Base-by-base conservation (phyloP, 2,113 vertebrate species). In the Uria aalge region DNA sequence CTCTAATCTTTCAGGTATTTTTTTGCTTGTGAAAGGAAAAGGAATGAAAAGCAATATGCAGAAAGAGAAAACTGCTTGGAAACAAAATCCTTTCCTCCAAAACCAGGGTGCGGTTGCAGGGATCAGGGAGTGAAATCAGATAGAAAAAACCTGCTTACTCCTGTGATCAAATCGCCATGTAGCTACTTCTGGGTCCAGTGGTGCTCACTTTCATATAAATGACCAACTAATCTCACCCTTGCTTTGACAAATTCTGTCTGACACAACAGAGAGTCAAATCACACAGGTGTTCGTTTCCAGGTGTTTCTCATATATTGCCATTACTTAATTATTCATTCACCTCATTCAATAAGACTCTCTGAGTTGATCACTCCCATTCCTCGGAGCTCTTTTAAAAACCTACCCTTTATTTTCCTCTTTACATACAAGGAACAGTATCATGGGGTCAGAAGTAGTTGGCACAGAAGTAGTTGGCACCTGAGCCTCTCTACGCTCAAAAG, bases 21-120 rank as follows among this genome's bases (percentile, higher is more conserved):
- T 90, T 90, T 68, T 43, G n/a, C 40, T 50, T 87, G 27, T 38
- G 45, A 87, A 94, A 89, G 43, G 26, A 94, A 78, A 94, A 85
- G 17, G 43, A 75, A 34, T 38, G 11, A 85, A 60, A 86, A 94
- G 12, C 26, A 85, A 82, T 13, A 57, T 4, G 5, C 32, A 92
- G 69, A 92, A 81, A 92, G 32, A 85, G 41, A 96, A 92, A 74
- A 34, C 40, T 56, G 41, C n/a, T 72, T 84, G 47, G 56, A 92
- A 95, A 95, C 23, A 75, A 77, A 94, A 88, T 50, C 59, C 12
- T 40, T 90, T 87, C 19, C 48, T 43, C 19, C 8, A 40, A 66
- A 91, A 3, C 1, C 0, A 43, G 34, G 10, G 22, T 22, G 19
- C 36, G 59, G 19, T 72, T 92, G 59, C 43, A 84, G 13, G 8